Evolutionary conservation across 2,113 vertebrate species (phyloP).

Genomic region (Pholis gunnellus): DNA sequence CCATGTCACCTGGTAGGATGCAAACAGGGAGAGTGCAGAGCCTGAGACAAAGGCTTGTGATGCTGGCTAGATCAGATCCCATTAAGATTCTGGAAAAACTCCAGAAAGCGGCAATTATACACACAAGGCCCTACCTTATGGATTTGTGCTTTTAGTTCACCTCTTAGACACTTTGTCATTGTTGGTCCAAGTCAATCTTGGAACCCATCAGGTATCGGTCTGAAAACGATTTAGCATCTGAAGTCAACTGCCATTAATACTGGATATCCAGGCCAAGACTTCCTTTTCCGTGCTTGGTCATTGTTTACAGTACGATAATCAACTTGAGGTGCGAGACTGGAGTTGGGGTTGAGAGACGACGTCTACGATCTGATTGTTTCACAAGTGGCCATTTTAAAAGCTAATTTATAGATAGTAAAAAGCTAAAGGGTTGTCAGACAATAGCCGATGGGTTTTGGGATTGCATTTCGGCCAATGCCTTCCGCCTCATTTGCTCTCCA

Average conservation of each 20-base stretch:
- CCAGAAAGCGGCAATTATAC: not conserved
- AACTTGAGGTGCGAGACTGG: not conserved
- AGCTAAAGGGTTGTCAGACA: not conserved
- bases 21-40: too few relatives aligned
- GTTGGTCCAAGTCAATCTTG: not conserved
- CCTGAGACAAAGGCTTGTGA: conserved; percentile 2
- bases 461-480: not conserved
- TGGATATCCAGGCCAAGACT: not conserved
- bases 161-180: not conserved
- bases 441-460: not conserved
- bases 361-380: not conserved
- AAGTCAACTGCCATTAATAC: not conserved
- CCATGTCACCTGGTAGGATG: too few relatives aligned
- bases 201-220: not conserved
- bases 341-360: not conserved
- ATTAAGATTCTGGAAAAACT: not conserved
- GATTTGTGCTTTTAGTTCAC: not conserved
- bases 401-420: not conserved
- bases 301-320: not conserved
- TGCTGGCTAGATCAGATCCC: not conserved
- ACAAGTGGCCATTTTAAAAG: not conserved
- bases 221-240: not conserved
- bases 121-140: not conserved
- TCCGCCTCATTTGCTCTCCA: not conserved
- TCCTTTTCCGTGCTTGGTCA: not conserved